Conservation (phyloP, 2,888 invertebrate genomes). For the Fragum fragum region DNA sequence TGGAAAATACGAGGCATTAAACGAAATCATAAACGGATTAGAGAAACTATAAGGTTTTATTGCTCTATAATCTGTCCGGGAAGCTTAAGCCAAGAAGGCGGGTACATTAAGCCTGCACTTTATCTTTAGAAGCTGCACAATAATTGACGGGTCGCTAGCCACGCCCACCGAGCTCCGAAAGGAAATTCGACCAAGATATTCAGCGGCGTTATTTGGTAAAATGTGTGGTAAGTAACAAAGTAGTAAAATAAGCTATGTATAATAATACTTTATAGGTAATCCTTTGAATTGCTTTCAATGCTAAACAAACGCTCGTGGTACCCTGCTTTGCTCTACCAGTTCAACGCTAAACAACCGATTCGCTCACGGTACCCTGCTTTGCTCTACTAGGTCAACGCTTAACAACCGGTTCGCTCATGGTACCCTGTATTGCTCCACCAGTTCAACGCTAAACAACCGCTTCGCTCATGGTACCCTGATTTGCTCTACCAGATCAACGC, state of each 20-base stretch:
- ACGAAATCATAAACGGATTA: conserved; percentile 15
- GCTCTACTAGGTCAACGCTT: not conserved
- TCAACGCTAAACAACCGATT: not conserved
- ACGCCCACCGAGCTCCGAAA: no score
- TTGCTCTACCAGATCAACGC: not conserved
- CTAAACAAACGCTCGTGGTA: no score
- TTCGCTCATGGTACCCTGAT: not conserved
- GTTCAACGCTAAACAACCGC: not conserved
- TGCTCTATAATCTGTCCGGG: conserved; percentile 6
- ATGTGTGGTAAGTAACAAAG: no score
- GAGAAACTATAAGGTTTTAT: conserved; percentile 12
- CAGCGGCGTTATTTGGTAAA: no score
- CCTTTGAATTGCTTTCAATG: no score
- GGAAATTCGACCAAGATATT: no score
- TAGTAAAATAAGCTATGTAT: no score
- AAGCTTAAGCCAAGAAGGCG: not conserved
- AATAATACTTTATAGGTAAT: no score
- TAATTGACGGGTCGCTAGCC: no score
- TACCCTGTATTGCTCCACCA: not conserved
- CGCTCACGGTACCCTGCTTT: not conserved
- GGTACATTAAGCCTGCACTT: no score
- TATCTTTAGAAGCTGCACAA: no score
- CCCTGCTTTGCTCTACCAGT: not conserved
- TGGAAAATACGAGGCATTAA: conserved; percentile 4
- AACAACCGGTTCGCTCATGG: no score